These are phyloP conservation scores for Drosophila repletoides DNA, from an alignment of 1,140 invertebrate genomes.

Conservation along the genomic window DNA sequence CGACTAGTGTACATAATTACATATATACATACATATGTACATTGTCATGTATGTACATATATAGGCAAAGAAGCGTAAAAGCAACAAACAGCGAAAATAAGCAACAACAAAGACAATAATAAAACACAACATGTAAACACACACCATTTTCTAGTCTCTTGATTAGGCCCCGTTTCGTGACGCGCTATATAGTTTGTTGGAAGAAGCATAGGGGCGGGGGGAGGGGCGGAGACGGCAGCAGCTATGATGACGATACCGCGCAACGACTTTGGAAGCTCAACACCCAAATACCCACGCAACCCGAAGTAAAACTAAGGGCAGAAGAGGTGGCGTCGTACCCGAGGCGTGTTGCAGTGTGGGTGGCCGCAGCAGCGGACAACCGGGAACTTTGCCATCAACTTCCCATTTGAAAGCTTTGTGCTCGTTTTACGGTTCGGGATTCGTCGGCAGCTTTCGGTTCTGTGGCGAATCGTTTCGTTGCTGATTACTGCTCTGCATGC, in stretches of 20 bases:
- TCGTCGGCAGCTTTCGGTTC: conserved; percentile 10
- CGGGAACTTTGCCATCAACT: conserved; percentile 32
- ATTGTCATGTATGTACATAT: background rate
- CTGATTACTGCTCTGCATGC: conserved; percentile 22
- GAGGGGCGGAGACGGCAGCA: background rate
- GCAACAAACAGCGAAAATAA: conserved; percentile 23
- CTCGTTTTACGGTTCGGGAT: conserved; percentile 16
- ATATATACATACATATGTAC: conserved; percentile 3
- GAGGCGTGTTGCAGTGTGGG: conserved; percentile 16
- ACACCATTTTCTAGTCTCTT: conserved; percentile 71
- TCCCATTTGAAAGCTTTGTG: conserved; percentile 28
- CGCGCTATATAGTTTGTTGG: conserved; percentile 30
- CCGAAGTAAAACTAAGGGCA: conserved; percentile 16
- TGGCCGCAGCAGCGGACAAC: conserved; percentile 5
- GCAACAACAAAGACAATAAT: conserved; percentile 23
- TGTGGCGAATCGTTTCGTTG: conserved; percentile 8
- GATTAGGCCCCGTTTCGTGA: conserved; percentile 55
- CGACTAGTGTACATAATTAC: background rate
- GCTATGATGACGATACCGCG: conserved; percentile 40
- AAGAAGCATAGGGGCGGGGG: conserved; percentile 9
- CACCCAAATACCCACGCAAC: conserved; percentile 16
- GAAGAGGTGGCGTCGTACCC: background rate
- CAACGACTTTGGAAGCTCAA: conserved; percentile 44
- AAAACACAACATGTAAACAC: conserved; percentile 43
- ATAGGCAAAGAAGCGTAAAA: conserved; percentile 27